Evolutionary conservation across 2,113 vertebrate genomes (phyloP).

Genomic region (Carassius carassius): DNA sequence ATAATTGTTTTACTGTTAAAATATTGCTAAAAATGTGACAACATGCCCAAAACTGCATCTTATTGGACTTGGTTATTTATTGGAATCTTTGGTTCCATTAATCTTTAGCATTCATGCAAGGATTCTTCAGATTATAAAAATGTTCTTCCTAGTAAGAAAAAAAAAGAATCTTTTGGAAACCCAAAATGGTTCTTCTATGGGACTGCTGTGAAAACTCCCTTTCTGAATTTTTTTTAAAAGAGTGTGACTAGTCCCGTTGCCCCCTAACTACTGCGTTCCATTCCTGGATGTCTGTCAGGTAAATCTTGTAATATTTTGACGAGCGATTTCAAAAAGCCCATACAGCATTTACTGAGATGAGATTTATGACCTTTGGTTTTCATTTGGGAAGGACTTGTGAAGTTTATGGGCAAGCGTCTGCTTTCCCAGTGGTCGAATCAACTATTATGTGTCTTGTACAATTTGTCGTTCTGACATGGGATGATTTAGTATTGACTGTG

Average conservation of each 20-base stretch:
- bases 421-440: constrained; percentile 36
- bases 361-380: constrained; percentile 41
- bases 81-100: too few species aligned
- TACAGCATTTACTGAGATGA: not conserved
- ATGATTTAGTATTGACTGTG: not conserved
- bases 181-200: too few species aligned
- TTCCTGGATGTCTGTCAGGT: not conserved
- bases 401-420: constrained; percentile 42
- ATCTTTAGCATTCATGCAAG: too few species aligned
- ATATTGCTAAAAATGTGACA: not conserved
- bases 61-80: not conserved
- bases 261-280: not conserved
- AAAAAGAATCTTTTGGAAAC: too few species aligned
- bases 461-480: constrained; percentile 33
- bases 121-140: too few species aligned
- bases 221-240: too few species aligned
- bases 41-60: not conserved
- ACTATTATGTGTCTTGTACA: constrained; percentile 48
- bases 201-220: too few species aligned
- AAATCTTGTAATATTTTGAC: not conserved
- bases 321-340: not conserved
- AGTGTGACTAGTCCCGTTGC: not conserved
- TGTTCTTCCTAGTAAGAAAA: too few species aligned
- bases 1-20: not conserved
- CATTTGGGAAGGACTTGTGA: constrained; percentile 43